Evolutionary conservation across 2,888 invertebrate species (phyloP).

Genomic region (Thecocarcelia acutangulata): DNA sequence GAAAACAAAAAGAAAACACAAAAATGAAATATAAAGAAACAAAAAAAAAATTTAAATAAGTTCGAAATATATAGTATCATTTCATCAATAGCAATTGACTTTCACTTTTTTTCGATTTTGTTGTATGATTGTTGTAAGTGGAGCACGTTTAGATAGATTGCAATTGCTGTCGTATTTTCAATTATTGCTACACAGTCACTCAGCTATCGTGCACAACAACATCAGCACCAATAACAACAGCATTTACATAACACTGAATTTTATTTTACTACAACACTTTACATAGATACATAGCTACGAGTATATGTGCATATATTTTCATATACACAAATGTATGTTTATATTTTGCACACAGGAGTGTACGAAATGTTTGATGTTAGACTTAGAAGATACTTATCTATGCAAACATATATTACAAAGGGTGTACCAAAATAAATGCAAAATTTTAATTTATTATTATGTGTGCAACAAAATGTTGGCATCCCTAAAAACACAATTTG

Average conservation of each 20-base stretch:
- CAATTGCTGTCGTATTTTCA: conserved; percentile 60
- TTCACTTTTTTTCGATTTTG: conserved; percentile 55
- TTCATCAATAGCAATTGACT: conserved; percentile 57
- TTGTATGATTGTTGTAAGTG: conserved; percentile 33
- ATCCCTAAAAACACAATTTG: no score
- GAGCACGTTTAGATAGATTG: conserved; percentile 60
- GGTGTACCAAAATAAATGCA: no score
- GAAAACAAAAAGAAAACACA: not conserved
- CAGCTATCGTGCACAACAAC: conserved; percentile 25
- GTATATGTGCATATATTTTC: not conserved
- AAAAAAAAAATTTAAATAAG: conserved; percentile 23
- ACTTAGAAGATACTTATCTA: no score
- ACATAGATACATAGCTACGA: not conserved
- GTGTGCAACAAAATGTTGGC: no score
- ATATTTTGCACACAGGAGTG: no score
- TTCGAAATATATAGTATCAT: conserved; percentile 44
- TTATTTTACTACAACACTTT: conserved; percentile 3
- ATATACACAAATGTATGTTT: no score
- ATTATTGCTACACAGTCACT: conserved; percentile 49
- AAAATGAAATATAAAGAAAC: not conserved
- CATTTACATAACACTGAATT: conserved; percentile 52
- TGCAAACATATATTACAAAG: no score
- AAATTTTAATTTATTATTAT: no score
- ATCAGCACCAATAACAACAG: not conserved
- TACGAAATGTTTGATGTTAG: no score